These are phyloP conservation scores for Aleiodes alternator DNA, from an alignment of 2,888 invertebrate species.

Conservation along the genomic window DNA sequence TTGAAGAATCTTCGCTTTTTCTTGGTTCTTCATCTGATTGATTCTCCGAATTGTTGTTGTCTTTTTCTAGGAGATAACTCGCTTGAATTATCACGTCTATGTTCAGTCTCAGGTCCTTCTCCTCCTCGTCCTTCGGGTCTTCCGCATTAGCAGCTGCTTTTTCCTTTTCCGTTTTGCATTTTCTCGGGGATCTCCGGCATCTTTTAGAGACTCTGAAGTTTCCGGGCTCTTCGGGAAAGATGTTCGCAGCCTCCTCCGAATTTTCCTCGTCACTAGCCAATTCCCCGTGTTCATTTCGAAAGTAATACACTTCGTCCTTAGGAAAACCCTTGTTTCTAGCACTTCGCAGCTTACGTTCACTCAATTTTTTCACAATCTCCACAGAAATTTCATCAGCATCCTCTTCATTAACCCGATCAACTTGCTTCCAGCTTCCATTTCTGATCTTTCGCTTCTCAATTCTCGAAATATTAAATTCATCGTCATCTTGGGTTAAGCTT, in stretches of 20 bases:
- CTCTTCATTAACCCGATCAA: conserved; percentile 14
- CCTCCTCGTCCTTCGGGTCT: conserved; percentile 36
- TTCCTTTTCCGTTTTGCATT: neutral
- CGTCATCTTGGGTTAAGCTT: conserved; percentile 62
- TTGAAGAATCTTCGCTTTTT: conserved; percentile 40
- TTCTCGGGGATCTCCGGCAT: conserved; percentile 35
- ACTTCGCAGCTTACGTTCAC: conserved; percentile 4
- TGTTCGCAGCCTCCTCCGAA: neutral
- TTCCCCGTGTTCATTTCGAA: conserved; percentile 42
- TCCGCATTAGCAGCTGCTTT: neutral
- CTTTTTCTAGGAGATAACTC: conserved; percentile 64
- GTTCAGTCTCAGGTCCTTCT: conserved; percentile 60
- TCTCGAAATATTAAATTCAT: conserved; percentile 48
- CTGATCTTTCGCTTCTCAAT: neutral
- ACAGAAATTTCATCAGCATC: neutral
- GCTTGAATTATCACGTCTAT: conserved; percentile 67
- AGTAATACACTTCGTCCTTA: conserved; percentile 51
- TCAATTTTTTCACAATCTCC: neutral
- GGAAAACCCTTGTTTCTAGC: conserved; percentile 16
- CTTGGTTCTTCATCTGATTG: conserved; percentile 34
- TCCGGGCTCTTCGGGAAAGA: too few species aligned
- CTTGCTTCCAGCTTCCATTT: conserved; percentile 32
- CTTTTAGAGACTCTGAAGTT: too few species aligned
- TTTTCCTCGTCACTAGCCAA: conserved; percentile 44
- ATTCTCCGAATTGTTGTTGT: conserved; percentile 65